These are phyloP conservation scores for Premnoplex brunnescens DNA, from an alignment of 2,797 vertebrate species.

Conservation along the genomic window DNA sequence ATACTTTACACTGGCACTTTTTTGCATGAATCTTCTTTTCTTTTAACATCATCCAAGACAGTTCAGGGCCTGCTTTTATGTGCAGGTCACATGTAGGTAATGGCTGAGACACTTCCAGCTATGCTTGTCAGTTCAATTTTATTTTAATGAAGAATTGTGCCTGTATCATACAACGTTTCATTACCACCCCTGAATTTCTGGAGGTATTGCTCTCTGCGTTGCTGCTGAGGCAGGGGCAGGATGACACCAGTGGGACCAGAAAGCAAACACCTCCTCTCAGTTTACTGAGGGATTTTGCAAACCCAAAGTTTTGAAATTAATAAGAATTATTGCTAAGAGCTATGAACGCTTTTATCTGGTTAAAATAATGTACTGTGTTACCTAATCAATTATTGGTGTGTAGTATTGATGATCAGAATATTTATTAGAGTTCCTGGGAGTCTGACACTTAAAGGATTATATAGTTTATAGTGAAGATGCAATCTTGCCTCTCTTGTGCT, in stretches of 20 bases:
- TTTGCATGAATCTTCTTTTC: neutral
- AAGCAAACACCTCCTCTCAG: neutral
- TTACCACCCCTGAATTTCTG: neutral
- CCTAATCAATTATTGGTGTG: neutral
- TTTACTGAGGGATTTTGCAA: neutral
- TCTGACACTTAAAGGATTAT: neutral
- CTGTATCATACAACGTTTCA: neutral
- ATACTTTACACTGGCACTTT: neutral
- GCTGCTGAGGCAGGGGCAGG: neutral
- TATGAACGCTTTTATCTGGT: neutral
- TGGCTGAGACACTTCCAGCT: neutral
- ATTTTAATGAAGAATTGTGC: neutral
- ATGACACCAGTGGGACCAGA: neutral
- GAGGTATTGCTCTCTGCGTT: fast-evolving
- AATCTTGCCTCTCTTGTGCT: neutral
- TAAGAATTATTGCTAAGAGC: neutral
- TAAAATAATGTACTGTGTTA: neutral
- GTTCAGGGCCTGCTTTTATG: neutral
- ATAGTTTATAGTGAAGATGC: neutral
- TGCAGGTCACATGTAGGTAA: neutral
- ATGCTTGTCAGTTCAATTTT: neutral
- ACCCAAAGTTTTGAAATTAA: neutral
- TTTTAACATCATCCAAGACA: neutral
- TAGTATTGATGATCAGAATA: neutral
- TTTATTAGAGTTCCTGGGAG: neutral